Evolutionary conservation across 2,797 vertebrate species (phyloP), one percentile per base, ranked within the genome.

Genomic region (Syncerus caffer): DNA sequence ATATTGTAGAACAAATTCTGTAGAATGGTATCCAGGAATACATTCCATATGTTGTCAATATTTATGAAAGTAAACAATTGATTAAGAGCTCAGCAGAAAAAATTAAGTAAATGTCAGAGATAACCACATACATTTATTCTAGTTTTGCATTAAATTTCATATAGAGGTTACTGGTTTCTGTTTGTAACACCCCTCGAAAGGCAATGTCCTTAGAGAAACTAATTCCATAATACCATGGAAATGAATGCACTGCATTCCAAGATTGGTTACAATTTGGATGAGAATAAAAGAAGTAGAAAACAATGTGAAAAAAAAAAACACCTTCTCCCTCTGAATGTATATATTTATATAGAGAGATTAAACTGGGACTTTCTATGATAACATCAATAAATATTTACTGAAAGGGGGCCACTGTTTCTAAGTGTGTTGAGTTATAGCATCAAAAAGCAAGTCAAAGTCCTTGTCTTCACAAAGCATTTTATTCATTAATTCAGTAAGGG

Each of bases 221-320:
- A 74, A 78, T 89, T 95, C 23, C 60, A 9, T 67, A 85, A 86
- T 47, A 42, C n/a, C 50, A 27, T 64, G 42, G 92, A 96, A 97
- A 94, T n/a, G 60, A 92, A 51, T 15, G n/a, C 5, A 78, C 38
- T 55, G 38, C 17, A 92, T 67, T 76, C 10, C 71, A 67, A 62
- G 14, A 57, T 6, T 79, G 50, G 14, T 50, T 96, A 71, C 53
- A 64, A 12, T 80, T 96, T 34, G 45, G 45, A 87, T 91, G 27
- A 93, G 51, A 95, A 78, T 3, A 88, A 96, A 95, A 89, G 23
- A 83, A 83, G 93, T 0, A 94, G 23, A 93, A 96, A 96, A 64
- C 29, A 10, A 51, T 91, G 45, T 51, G 6, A 67, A 93, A 95
- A 88, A 53, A 50, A 50, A n/a, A 13, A 53, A 80, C 23, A 16